A percentile compares a stretch with the other conserved stretches of the same genome.
These are phyloP conservation scores for Coenonympha glycerion DNA, from an alignment of 2,888 invertebrate genomes.

Conservation along the genomic window DNA sequence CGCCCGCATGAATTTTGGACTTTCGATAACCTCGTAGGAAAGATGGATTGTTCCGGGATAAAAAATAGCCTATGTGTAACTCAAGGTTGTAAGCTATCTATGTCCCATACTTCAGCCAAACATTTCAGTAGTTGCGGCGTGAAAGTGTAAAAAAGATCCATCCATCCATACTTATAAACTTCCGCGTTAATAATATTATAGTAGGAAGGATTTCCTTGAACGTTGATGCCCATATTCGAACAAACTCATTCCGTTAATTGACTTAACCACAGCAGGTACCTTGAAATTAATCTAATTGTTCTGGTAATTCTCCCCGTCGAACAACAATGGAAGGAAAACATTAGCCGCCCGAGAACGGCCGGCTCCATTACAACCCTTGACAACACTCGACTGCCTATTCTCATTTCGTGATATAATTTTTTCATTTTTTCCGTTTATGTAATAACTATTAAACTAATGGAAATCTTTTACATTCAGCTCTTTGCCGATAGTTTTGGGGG, in stretches of 20 bases:
- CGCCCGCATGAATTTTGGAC: too few relatives aligned
- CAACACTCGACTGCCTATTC: constrained; percentile 2
- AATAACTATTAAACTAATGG: neutral
- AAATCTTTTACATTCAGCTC: too few relatives aligned
- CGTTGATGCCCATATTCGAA: neutral
- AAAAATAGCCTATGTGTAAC: too few relatives aligned
- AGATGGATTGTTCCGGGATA: too few relatives aligned
- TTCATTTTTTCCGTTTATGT: neutral
- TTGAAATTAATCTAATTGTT: constrained; percentile 68
- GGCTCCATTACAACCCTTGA: constrained; percentile 21
- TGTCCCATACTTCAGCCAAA: too few relatives aligned
- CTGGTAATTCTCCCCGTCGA: constrained; percentile 57
- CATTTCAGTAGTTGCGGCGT: too few relatives aligned
- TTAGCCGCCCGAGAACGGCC: constrained; percentile 35
- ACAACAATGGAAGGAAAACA: constrained; percentile 62
- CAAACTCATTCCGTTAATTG: neutral
- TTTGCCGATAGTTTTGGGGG: too few relatives aligned
- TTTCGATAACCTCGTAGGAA: too few relatives aligned
- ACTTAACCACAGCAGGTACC: constrained; percentile 35
- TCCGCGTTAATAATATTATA: neutral
- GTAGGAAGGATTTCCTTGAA: neutral
- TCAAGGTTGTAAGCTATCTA: too few relatives aligned
- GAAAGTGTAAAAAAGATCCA: too few relatives aligned
- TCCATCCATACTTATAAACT: too few relatives aligned
- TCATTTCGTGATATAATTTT: neutral